Conservation (phyloP, 1,140 invertebrate genomes). For the Drosophila simulans region DNA sequence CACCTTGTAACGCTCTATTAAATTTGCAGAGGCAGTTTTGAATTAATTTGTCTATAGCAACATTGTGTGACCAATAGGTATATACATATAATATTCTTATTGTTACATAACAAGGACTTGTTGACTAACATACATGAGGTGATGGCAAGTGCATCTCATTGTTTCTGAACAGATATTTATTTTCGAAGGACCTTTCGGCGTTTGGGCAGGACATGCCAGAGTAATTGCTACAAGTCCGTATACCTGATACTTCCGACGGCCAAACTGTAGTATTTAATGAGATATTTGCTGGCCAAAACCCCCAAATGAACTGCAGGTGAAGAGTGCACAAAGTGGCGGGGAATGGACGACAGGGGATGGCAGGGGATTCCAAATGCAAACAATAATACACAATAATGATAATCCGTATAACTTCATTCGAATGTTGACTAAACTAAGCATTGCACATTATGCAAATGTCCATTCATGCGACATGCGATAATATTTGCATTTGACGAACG, state of each 20-base stretch:
- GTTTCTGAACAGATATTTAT: not conserved
- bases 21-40: too few relatives aligned
- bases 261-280: constrained; percentile 3
- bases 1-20: too few relatives aligned
- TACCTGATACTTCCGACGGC: not conserved
- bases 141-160: not conserved
- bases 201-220: not conserved
- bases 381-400: constrained; percentile 38
- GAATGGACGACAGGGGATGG: not conserved
- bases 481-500: constrained; percentile 48
- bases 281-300: constrained; percentile 10
- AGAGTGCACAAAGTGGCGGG: not conserved
- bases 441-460: constrained; percentile 68
- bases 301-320: not conserved
- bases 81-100: too few relatives aligned
- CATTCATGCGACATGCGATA: constrained; percentile 43
- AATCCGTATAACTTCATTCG: constrained; percentile 51
- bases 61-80: too few relatives aligned
- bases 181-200: not conserved
- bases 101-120: too few relatives aligned
- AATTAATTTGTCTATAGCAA: too few relatives aligned
- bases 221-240: not conserved
- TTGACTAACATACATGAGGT: too few relatives aligned
- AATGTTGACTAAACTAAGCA: constrained; percentile 56
- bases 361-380: constrained; percentile 7